Evolutionary conservation across 2,113 vertebrate species (phyloP).

Genomic region (Thamnaconus septentrionalis): DNA sequence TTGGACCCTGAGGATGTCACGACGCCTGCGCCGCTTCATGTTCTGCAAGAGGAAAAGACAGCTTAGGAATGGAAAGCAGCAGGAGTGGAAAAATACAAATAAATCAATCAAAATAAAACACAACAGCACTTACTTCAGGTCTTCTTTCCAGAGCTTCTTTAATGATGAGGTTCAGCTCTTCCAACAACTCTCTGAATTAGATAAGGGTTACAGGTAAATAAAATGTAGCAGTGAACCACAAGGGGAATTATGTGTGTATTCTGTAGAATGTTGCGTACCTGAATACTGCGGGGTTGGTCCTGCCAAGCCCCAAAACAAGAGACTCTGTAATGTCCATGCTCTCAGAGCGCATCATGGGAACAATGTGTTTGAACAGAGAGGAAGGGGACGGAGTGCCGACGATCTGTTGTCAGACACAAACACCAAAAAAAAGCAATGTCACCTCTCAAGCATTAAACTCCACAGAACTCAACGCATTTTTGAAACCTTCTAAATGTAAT

Average conservation of each 20-base stretch:
- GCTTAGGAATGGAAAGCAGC: not conserved
- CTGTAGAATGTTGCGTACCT: constrained; percentile 74
- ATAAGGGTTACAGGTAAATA: not conserved
- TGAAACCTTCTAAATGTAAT: not conserved
- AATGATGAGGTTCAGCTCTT: constrained; percentile 98
- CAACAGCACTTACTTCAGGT: constrained; percentile 87
- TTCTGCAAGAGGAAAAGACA: constrained; percentile 77
- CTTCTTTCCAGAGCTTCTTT: constrained; percentile 99
- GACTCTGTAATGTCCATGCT: constrained; percentile 99
- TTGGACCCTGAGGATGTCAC: constrained; percentile 96
- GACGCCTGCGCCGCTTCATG: constrained; percentile 98
- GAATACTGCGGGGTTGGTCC: constrained; percentile 97
- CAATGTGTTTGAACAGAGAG: constrained; percentile 97
- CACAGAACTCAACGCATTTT: not conserved
- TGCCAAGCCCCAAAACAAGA: constrained; percentile 97
- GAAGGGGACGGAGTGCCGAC: constrained; percentile 95
- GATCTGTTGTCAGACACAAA: constrained; percentile 75
- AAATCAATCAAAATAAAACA: not conserved
- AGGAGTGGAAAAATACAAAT: not conserved
- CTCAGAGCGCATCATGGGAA: constrained; percentile 99
- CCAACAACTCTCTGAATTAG: constrained; percentile 89
- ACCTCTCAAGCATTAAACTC: not conserved
- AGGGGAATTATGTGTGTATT: not conserved
- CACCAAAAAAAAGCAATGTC: constrained; percentile 5
- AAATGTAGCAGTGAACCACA: not conserved